Conservation (phyloP, 2,113 vertebrate species). For the Solenodon paradoxus region DNA sequence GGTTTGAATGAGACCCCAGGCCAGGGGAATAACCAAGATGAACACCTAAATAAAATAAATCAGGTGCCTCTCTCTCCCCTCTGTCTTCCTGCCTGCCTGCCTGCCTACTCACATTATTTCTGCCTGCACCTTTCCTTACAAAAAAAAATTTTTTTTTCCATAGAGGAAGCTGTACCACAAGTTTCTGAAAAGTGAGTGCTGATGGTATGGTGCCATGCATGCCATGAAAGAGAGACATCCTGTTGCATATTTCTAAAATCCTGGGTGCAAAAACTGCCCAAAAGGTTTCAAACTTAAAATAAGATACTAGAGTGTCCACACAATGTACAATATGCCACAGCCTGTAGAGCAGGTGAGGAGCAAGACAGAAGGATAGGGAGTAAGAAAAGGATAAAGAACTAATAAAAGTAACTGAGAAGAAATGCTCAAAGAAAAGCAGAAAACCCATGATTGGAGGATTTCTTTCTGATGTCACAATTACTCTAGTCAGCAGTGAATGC, state of each 20-base stretch:
- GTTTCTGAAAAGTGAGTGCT: no score
- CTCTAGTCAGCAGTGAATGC: constrained; percentile 51
- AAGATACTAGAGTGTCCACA: neutral
- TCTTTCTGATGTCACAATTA: constrained; percentile 74
- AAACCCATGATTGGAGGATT: constrained; percentile 58
- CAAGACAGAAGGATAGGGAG: neutral
- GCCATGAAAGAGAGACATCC: neutral
- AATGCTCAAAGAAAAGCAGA: constrained; percentile 41
- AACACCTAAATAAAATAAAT: no score
- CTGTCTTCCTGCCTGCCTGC: no score
- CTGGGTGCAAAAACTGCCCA: neutral
- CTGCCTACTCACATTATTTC: no score
- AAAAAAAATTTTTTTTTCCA: no score
- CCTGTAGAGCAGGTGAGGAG: neutral
- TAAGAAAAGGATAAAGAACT: neutral
- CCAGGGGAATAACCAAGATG: no score
- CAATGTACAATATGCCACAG: neutral
- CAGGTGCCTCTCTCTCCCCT: no score
- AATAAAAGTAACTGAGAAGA: neutral
- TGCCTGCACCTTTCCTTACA: no score
- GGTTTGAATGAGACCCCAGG: no score
- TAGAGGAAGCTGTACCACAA: neutral
- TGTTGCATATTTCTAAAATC: neutral
- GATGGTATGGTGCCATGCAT: no score
- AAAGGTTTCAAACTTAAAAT: constrained; percentile 7